Evolutionary conservation across 2,888 invertebrate species (phyloP).

Genomic region (Lycia hirtaria): DNA sequence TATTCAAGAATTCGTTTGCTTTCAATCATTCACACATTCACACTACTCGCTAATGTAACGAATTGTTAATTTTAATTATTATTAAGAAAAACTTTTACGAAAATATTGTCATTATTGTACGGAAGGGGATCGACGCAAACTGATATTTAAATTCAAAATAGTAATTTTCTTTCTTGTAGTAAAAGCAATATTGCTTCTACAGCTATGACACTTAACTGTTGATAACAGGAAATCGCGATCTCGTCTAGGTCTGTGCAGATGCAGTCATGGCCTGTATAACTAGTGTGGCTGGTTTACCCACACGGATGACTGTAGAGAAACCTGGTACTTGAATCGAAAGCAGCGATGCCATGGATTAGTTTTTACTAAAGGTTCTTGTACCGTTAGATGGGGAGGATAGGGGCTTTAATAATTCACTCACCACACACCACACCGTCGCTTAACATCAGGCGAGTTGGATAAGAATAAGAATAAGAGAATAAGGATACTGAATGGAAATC

Average conservation of each 20-base stretch:
- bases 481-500: too few relatives aligned
- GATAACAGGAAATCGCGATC: constrained; percentile 14
- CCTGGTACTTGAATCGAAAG: constrained; percentile 45
- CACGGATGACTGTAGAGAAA: constrained; percentile 60
- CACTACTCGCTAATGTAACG: too few relatives aligned
- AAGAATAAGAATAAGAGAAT: too few relatives aligned
- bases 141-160: too few relatives aligned
- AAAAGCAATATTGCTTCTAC: background rate
- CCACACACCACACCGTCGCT: too few relatives aligned
- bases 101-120: too few relatives aligned
- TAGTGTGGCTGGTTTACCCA: constrained; percentile 53
- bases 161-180: background rate
- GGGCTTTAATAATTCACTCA: background rate
- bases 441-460: too few relatives aligned
- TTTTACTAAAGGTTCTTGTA: constrained; percentile 29
- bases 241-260: constrained; percentile 40
- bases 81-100: too few relatives aligned
- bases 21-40: too few relatives aligned
- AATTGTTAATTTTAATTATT: too few relatives aligned
- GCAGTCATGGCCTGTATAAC: constrained; percentile 59
- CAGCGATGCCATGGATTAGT: constrained; percentile 34
- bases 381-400: constrained; percentile 11
- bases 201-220: background rate
- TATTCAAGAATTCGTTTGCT: too few relatives aligned
- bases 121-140: too few relatives aligned